Base-by-base conservation (phyloP, 1,140 invertebrate species). In the Macrocentrus cingulum region DNA sequence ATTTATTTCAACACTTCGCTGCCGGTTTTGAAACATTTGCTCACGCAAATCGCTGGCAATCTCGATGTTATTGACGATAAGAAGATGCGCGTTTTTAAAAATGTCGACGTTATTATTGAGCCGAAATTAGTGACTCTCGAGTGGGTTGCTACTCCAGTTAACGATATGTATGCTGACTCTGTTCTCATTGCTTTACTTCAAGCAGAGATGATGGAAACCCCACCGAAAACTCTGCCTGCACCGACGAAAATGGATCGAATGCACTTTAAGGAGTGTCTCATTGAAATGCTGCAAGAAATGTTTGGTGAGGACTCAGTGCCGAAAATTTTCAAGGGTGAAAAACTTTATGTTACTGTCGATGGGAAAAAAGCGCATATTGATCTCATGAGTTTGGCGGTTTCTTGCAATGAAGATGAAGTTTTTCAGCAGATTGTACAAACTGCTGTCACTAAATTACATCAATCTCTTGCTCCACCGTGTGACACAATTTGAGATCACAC, bases 121-220 rank as follows among this genome's bases (percentile, higher is more conserved):
- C 86, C 87, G 18, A 90, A 90, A 71, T 87, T 92, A 56, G 87
- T 95, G 2, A 87, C 90, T 0, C 82, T 98, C 45, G 94, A 95
- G 84, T 99, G 97, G 97, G 80, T 88, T 13, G 92, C 95, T 13
- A 94, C 91, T 71, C 95, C 96, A 8, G 89, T 97, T 15, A 92
- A 94, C 70, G 97, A 99, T 76, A 98, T 99, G 93, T 98, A 93
- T 79, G 95, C 97, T 1, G 97, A 99, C 82, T 90, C 95, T 15
- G 89, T 97, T 9, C 80, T 98, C 25, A 90, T 92, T 7, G 92
- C 86, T 37, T 81, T 94, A 25, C 80, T 94, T 59, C 87, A 91
- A 75, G 90, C 90, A 2, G 89, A 92, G 62, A 76, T 85, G 57
- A 81, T 86, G 64, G 85, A 88, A 64, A 81, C 58, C 75, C 83